Evolutionary conservation across 1,140 invertebrate species (phyloP), one percentile per base, ranked within the genome.

Genomic region (Ips typographus): DNA sequence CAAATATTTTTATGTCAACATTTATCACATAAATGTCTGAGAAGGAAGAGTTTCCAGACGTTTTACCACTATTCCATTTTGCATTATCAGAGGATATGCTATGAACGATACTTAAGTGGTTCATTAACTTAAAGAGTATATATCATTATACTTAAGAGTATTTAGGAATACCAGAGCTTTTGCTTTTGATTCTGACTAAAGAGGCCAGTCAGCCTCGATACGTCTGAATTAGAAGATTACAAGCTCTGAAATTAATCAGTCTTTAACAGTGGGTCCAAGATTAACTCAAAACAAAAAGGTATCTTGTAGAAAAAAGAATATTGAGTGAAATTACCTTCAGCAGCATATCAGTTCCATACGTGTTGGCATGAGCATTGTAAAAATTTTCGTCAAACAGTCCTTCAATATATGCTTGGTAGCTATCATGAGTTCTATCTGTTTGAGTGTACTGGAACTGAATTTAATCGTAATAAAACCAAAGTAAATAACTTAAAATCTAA

Each of bases 321-420:
- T 55, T 36, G n/a, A 55, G 37, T 8, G n/a, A 22, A 70, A 42
- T 58, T 58, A 70, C 68, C 42, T 71, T 71, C 22, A 71, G 52
- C 22, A 75, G 37, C 41, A 65, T 71, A 44, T 77, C 71, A 40
- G 74, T 71, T 38, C 57, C 69, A 37, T 65, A 51, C 37, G 76
- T 73, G 52, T 78, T 78, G 1, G 79, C 77, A 59, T 79, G 77
- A 2, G 78, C 77, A 40, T 68, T 70, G 44, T 79, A 81, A 6
- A 77, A 78, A 40, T 81, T 75, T 40, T 80, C 77, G 4, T 87
- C 87, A 79, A 91, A 91, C 8, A 91, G 78, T 55, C 88, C 89
- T 73, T 86, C 80, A 1, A 84, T 82, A 77, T 89, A 91, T n/a
- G 85, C 83, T 73, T 84, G 84, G 40, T 88, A 89, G 78, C 89